These are phyloP conservation scores for Automeris io DNA, from an alignment of 2,888 invertebrate species.

Conservation along the genomic window DNA sequence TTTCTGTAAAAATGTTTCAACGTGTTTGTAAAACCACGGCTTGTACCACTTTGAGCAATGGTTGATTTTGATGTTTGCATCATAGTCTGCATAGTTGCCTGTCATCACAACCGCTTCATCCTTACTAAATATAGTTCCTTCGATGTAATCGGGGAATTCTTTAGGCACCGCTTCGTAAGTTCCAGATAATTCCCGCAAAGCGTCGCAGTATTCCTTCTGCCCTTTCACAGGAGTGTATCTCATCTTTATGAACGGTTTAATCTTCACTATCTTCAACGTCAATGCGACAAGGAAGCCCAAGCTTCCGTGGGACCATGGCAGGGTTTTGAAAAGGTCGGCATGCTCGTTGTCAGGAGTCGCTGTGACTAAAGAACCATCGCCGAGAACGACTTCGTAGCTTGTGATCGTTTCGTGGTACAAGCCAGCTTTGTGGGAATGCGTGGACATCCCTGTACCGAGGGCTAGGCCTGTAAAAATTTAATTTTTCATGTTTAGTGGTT, in stretches of 20 bases:
- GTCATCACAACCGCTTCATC: constrained; percentile 81
- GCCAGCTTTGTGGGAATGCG: constrained; percentile 83
- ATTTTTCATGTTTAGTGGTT: background rate
- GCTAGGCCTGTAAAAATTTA: constrained; percentile 67
- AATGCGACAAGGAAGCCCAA: constrained; percentile 80
- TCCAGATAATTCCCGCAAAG: constrained; percentile 78
- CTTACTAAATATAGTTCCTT: constrained; percentile 80
- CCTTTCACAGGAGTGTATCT: constrained; percentile 79
- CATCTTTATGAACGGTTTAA: constrained; percentile 81
- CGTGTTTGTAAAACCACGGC: constrained; percentile 84
- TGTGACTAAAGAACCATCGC: constrained; percentile 77
- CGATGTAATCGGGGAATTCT: constrained; percentile 78
- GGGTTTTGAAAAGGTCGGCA: constrained; percentile 74
- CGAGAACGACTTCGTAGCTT: constrained; percentile 80
- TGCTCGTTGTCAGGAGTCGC: constrained; percentile 76
- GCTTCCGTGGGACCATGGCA: constrained; percentile 83
- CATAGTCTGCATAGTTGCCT: constrained; percentile 79
- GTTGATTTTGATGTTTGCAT: constrained; percentile 70
- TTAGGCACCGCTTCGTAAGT: constrained; percentile 61
- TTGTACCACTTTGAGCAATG: constrained; percentile 80
- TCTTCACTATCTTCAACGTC: constrained; percentile 78
- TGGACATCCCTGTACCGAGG: constrained; percentile 84
- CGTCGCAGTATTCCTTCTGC: constrained; percentile 79
- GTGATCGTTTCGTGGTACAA: constrained; percentile 81
- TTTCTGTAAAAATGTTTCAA: constrained; percentile 72